These are phyloP conservation scores for Siphamia tubifer DNA, from an alignment of 2,113 vertebrate species.

Conservation along the genomic window DNA sequence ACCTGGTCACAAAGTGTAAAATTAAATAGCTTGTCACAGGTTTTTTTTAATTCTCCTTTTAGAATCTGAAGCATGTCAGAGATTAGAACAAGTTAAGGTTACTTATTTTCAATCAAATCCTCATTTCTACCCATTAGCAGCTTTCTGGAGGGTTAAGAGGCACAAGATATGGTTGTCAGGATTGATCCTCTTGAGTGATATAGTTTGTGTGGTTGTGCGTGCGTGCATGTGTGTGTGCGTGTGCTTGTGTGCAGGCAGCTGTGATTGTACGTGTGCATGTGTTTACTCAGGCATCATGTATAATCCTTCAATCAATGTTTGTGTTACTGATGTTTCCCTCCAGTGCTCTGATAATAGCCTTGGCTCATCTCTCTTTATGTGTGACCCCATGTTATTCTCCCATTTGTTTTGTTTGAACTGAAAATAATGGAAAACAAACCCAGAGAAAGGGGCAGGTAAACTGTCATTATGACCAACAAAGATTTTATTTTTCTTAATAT, in stretches of 20 bases:
- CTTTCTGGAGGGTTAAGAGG: conserved; percentile 51
- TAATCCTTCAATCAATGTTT: conserved; percentile 42
- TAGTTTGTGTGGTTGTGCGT: not conserved
- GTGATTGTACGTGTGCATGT: conserved; percentile 25
- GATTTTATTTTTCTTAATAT: too few species aligned
- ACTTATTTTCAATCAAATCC: conserved; percentile 58
- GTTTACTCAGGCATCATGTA: conserved; percentile 27
- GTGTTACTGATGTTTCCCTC: conserved; percentile 23
- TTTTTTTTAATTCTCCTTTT: conserved; percentile 17
- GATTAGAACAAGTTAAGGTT: conserved; percentile 42
- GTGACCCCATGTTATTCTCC: conserved; percentile 5
- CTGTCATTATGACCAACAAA: not conserved
- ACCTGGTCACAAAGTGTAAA: conserved; percentile 8
- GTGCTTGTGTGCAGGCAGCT: not conserved
- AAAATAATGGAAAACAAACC: not conserved
- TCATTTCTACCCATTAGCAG: conserved; percentile 61
- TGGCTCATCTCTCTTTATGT: conserved; percentile 9
- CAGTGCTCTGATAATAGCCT: conserved; percentile 29
- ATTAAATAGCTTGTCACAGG: not conserved
- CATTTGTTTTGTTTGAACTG: conserved; percentile 5
- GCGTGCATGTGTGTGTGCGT: not conserved
- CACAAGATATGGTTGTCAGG: conserved; percentile 65
- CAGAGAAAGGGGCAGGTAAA: not conserved
- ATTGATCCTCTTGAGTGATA: conserved; percentile 64
- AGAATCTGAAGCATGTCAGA: conserved; percentile 33